Base-by-base conservation (phyloP, 2,113 vertebrate genomes). In the Emydocephalus ijimae region DNA sequence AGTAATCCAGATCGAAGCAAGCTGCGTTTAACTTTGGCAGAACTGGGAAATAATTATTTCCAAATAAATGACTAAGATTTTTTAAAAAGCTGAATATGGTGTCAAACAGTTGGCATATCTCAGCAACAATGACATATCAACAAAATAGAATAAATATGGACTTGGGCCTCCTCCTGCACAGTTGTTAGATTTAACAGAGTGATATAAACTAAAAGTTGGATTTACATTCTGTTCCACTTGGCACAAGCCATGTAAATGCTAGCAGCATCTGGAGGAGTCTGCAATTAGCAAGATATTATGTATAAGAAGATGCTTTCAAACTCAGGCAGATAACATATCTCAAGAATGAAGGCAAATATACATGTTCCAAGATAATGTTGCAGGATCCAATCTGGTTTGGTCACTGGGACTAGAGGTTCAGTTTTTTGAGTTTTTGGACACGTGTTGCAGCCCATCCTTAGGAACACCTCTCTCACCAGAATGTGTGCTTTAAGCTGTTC, bases 231-330 rank as follows among this genome's bases (percentile, higher is more conserved):
- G 0, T 89, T 94, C 92, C 54, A 87, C 95, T 91, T 90, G 91
- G 92, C 92, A 94, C 1, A 14, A 54, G 89, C n/a, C 2, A 85
- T 34, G 89, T 55, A 34, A 69, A 45, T 91, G 90, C 93, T 11
- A 86, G 21, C 89, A 94, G 92, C 56, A 29, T 5, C 86, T 43
- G 6, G 0, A 90, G 56, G 34, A 34, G 87, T 0, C 29, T 90
- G 0, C 93, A 94, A 93, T 94, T 92, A 85, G 54, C 81, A 74
- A 81, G 90, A 90, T 94, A 92, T 96, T 95, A 74, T 93, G 94
- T 94, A 91, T 92, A 93, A 92, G 50, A 81, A 93, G 81, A 90
- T 64, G 81, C 43, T 90, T 93, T 85, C 92, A 59, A 93, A 90
- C 87, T 56, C 12, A n/a, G 91, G 52, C 93, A 96, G 93, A 48